A percentile compares a stretch with the other conserved stretches of the same genome.
phyloP scores from a whole-genome alignment of 2,797 vertebrate genomes.

The Bradypodion ventrale region DNA sequence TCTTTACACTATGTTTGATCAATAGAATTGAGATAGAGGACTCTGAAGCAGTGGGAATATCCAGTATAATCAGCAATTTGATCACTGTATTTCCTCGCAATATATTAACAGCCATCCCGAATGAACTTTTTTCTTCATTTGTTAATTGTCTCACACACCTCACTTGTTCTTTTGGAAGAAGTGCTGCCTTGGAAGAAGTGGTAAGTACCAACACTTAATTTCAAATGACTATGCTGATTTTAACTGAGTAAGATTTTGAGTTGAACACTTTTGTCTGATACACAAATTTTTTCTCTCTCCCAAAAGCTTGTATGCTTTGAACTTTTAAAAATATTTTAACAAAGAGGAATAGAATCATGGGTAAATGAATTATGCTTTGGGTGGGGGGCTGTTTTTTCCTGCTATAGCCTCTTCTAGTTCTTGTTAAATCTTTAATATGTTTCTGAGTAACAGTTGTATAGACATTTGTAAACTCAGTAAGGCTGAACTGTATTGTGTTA shows the following conservation, averaged over 20 bases:
- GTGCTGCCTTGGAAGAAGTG: conserved; percentile 97
- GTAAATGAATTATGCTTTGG: not conserved
- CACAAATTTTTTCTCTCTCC: not conserved
- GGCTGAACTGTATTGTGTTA: not conserved
- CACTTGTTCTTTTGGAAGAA: conserved; percentile 97
- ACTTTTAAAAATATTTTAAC: conserved; percentile 1
- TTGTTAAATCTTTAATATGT: not conserved
- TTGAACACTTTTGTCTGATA: not conserved
- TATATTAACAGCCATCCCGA: conserved; percentile 91
- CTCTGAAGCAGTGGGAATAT: conserved; percentile 96
- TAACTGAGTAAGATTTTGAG: not conserved
- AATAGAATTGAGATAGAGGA: conserved; percentile 98
- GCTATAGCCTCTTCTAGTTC: conserved; percentile 17
- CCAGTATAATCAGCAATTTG: conserved; percentile 97
- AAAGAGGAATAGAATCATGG: conserved; percentile 10
- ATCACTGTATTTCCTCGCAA: conserved; percentile 96
- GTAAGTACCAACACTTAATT: conserved; percentile 74
- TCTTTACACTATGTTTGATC: conserved; percentile 51
- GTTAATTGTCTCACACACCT: conserved; percentile 97
- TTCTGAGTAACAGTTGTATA: not conserved
- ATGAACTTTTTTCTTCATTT: conserved; percentile 96
- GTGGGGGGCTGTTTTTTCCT: not conserved
- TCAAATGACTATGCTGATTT: not conserved
- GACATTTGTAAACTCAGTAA: not conserved
- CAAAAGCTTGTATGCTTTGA: conserved; percentile 8